These are phyloP conservation scores for Saguinus midas DNA, from an alignment of 2,113 vertebrate genomes.

Conservation along the genomic window DNA sequence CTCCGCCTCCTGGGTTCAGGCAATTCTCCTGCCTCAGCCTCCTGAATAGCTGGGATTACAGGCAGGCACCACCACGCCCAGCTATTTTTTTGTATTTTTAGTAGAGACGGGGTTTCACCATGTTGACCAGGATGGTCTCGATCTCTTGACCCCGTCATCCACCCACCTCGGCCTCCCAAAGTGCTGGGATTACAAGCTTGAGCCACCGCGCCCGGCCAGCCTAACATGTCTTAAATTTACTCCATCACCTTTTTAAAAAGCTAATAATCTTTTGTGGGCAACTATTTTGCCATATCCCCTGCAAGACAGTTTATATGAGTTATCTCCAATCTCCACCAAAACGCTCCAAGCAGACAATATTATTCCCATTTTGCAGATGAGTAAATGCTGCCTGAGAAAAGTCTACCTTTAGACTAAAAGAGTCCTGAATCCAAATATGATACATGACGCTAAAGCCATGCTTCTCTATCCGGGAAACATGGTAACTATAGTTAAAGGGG, in stretches of 20 bases:
- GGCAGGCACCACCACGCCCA: no score
- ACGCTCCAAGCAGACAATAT: not conserved
- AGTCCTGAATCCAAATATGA: not conserved
- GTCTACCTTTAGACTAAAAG: not conserved
- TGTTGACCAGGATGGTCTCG: no score
- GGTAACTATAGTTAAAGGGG: not conserved
- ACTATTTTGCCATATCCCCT: not conserved
- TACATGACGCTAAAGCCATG: not conserved
- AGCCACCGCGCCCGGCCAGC: no score
- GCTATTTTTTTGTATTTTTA: no score
- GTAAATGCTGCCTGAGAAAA: not conserved
- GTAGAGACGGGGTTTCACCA: no score
- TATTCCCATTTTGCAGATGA: not conserved
- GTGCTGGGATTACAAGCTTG: no score
- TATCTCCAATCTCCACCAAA: conserved; percentile 11
- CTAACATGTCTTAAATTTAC: not conserved
- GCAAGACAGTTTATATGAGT: not conserved
- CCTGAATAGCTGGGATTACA: no score
- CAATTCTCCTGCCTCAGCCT: no score
- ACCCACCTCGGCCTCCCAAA: no score
- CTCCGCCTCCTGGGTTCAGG: no score
- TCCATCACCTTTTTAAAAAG: not conserved
- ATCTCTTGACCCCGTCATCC: no score
- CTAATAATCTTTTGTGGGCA: not conserved
- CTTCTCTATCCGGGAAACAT: not conserved